These are phyloP conservation scores for Rhegmatorhina hoffmannsi DNA, from an alignment of 2,113 vertebrate genomes.

Conservation along the genomic window DNA sequence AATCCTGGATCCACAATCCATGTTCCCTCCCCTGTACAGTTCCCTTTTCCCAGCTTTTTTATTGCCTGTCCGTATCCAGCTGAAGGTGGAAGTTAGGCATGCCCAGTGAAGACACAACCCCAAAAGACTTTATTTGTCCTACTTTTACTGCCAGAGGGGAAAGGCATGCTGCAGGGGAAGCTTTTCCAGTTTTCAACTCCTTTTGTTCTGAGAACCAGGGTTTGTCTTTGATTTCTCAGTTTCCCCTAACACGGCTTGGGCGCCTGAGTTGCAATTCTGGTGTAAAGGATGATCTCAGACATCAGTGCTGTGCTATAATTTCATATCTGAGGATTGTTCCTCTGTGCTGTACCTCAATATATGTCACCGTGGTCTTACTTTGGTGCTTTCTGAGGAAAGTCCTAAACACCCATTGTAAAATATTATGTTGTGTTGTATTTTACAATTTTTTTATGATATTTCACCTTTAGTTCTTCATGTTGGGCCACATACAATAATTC, in stretches of 20 bases:
- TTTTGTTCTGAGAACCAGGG: neutral
- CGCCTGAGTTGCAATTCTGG: neutral
- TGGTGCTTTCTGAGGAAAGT: neutral
- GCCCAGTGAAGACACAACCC: neutral
- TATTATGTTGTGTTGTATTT: neutral
- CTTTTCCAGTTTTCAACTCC: neutral
- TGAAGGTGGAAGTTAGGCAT: neutral
- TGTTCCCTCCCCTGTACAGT: neutral
- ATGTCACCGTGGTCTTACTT: neutral
- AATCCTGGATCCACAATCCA: neutral
- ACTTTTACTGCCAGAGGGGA: fast-evolving
- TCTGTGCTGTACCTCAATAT: neutral
- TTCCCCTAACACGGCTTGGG: neutral
- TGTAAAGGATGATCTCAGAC: neutral
- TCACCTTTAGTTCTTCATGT: neutral
- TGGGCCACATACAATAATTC: neutral
- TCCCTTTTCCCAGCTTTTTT: neutral
- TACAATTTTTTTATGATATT: neutral
- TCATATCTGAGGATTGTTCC: neutral
- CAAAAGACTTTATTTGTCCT: neutral
- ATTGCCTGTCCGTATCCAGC: neutral
- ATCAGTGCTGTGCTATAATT: neutral
- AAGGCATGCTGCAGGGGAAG: neutral
- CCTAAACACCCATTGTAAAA: neutral
- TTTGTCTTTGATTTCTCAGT: neutral